Evolutionary conservation across 1,140 invertebrate genomes (phyloP), one percentile per base, ranked within the genome.

Genomic region (Drosophila aff.): DNA sequence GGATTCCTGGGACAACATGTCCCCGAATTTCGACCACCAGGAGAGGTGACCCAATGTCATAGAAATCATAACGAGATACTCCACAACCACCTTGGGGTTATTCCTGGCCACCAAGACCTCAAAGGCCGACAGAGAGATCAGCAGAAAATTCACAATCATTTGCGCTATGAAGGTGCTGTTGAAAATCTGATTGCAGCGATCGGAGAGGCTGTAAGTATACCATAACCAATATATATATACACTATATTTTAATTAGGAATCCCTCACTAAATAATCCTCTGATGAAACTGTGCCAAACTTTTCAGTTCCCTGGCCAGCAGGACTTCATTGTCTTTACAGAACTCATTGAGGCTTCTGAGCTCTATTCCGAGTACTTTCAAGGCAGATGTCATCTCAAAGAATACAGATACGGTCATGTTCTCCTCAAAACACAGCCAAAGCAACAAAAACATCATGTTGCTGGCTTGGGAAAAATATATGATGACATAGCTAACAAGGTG

Each of bases 121-220:
- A 4, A 89, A 81, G 13, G 78, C 61, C 0, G 81, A 81, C 28
- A 87, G 38, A 1, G 77, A 71, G 10, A 89, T 58, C 3, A 84
- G 36, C 2, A 78, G n/a, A 4, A 89, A 81, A 11, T 61, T 58
- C 2, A 66, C 41, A 4, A 72, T 9, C 50, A 89, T 53, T 31
- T 89, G 85, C 53, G 49, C 59, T 7, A 83, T 74, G 6, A 79
- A 36, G 7, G 77, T 60, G 1, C 8, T 33, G 26, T 66, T 81
- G 26, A 83, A 83, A 4, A 87, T 65, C 0, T 67, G 13, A 47
- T 87, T 87, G n/a, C 43, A 33, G n/a, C 49, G 57, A 5, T 73
- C 53, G 0, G 72, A 64, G 4, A 82, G 21, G 8, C 82, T 81
- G 23, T 16, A n/a, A 46, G 7, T 53, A 36, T 10, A 15, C 13